A percentile compares a stretch with the other conserved stretches of the same genome.
Evolutionary conservation across 1,140 invertebrate genomes (phyloP).

Genomic region (Cyphomyrmex costatus): DNA sequence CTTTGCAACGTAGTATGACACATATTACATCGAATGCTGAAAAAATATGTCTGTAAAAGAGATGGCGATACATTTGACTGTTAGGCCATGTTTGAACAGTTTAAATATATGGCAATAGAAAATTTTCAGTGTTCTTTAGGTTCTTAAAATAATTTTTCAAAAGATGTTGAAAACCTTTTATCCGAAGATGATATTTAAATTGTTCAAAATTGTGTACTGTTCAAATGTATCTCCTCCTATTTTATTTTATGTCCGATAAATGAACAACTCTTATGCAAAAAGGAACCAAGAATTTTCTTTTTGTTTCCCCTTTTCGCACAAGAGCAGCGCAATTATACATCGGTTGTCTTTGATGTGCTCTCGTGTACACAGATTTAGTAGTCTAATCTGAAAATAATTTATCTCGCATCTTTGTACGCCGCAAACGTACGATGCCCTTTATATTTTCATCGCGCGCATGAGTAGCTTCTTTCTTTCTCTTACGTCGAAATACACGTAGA

Average conservation of each 20-base stretch:
- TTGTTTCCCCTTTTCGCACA: not conserved
- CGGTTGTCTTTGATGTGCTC: not conserved
- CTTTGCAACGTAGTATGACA: conserved; percentile 14
- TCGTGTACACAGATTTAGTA: not conserved
- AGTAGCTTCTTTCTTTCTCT: not conserved
- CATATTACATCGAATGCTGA: conserved; percentile 12
- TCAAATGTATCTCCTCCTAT: conserved; percentile 4
- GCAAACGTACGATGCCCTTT: not conserved
- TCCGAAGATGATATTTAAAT: not conserved
- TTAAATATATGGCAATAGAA: conserved; percentile 18
- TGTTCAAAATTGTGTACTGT: conserved; percentile 3
- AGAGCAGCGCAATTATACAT: not conserved
- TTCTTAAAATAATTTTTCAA: not conserved
- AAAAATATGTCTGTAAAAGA: not conserved
- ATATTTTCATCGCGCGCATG: conserved; percentile 14
- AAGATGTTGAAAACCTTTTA: not conserved
- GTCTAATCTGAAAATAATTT: conserved; percentile 36
- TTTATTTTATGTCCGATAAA: conserved; percentile 12
- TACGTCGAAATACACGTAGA: conserved; percentile 1
- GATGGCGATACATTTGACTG: not conserved
- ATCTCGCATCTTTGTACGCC: conserved; percentile 4
- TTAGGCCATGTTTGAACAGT: conserved; percentile 3
- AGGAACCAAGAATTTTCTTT: not conserved
- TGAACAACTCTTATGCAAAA: not conserved
- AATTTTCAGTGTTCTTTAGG: not conserved